A percentile compares a stretch with the other conserved stretches of the same genome.
Conservation (phyloP, 2,113 vertebrate species). For the Hemiprocne comata region DNA sequence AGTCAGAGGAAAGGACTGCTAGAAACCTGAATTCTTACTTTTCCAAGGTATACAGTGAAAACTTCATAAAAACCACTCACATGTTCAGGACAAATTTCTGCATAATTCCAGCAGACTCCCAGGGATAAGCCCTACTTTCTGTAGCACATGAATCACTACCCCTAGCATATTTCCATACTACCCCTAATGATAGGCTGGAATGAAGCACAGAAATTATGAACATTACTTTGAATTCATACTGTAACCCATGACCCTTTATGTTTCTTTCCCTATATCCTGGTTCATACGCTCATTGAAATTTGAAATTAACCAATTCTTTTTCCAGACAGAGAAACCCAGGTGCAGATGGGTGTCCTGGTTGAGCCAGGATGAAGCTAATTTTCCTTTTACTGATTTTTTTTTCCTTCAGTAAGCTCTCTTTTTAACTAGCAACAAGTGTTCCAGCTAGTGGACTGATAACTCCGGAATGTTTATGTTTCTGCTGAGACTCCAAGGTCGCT, state of each 20-base stretch:
- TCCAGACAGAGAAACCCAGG: not conserved
- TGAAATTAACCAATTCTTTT: not conserved
- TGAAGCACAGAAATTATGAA: not conserved
- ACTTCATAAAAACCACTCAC: not conserved
- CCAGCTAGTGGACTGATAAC: too few relatives aligned
- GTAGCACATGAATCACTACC: not conserved
- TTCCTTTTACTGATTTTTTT: too few relatives aligned
- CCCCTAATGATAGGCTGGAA: not conserved
- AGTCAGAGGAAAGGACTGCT: not conserved
- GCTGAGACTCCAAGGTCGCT: too few relatives aligned
- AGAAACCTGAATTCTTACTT: not conserved
- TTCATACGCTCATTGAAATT: not conserved
- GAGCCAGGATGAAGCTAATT: too few relatives aligned
- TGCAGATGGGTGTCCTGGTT: too few relatives aligned
- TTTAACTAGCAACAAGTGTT: too few relatives aligned
- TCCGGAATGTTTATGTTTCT: too few relatives aligned
- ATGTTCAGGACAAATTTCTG: not conserved
- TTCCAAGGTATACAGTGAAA: not conserved
- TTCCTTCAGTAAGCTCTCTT: too few relatives aligned
- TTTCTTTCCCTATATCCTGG: not conserved
- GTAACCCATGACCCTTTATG: not conserved
- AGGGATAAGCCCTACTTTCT: not conserved
- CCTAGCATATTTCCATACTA: not conserved
- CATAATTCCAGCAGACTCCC: not conserved
- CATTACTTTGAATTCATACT: not conserved